phyloP scores from a whole-genome alignment of 2,113 vertebrate genomes.

The Neotoma lepida region DNA sequence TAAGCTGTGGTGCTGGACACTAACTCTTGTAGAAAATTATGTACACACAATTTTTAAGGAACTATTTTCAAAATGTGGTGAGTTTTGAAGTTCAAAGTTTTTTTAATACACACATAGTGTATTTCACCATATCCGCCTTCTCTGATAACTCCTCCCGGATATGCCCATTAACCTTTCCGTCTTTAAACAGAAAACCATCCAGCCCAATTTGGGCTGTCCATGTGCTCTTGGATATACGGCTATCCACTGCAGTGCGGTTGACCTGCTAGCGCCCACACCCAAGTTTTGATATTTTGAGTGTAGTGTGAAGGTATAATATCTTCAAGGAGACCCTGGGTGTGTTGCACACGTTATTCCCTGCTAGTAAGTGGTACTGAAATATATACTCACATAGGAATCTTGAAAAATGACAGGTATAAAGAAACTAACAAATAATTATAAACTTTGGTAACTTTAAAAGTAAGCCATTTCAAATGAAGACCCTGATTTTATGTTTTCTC shows the following conservation, averaged over 20 bases:
- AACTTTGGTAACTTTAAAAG: constrained; percentile 2
- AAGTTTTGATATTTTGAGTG: not conserved
- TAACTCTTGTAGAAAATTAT: not conserved
- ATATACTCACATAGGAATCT: not conserved
- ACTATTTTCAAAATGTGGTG: not conserved
- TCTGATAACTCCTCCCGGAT: not conserved
- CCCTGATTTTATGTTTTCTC: constrained; percentile 9
- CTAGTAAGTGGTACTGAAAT: not conserved
- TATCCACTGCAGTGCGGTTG: not conserved
- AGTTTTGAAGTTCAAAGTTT: constrained; percentile 14
- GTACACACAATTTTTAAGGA: not conserved
- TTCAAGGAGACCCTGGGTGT: not conserved
- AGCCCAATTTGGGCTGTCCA: not conserved
- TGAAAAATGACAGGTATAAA: not conserved
- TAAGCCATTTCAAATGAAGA: constrained; percentile 11
- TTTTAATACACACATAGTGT: not conserved
- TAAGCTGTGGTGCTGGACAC: not conserved
- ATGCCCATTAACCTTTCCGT: not conserved
- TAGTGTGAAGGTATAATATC: not conserved
- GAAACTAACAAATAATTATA: not conserved
- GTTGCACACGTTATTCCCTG: not conserved
- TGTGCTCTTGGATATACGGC: rapidly evolving
- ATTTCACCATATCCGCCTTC: not conserved
- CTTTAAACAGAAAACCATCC: not conserved
- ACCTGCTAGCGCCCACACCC: not conserved